These are phyloP conservation scores for Nibea albiflora DNA, from an alignment of 2,113 vertebrate species.

Conservation along the genomic window DNA sequence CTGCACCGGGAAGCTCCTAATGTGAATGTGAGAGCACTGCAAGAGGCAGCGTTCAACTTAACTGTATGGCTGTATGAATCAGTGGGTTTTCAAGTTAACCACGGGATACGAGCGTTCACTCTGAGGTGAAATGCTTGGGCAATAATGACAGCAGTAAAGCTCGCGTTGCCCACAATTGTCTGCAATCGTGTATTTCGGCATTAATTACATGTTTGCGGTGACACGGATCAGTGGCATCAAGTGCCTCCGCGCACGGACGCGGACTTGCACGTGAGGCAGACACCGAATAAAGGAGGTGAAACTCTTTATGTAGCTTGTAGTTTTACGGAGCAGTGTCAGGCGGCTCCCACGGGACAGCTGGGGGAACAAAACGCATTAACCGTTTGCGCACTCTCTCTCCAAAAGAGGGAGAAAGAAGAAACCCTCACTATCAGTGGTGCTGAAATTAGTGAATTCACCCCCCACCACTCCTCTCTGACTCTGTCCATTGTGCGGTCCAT, in stretches of 20 bases:
- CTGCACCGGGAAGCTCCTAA: neutral
- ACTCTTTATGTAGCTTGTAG: neutral
- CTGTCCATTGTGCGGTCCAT: too few species aligned
- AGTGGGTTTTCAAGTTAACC: neutral
- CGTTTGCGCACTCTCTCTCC: too few species aligned
- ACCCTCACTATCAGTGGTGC: slow-evolving; percentile 8
- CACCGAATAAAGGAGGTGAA: neutral
- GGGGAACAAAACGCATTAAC: neutral
- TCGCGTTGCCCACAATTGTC: neutral
- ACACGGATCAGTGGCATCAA: neutral
- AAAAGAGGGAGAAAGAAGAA: neutral
- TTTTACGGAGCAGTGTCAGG: neutral
- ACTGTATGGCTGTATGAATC: neutral
- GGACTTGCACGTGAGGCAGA: slow-evolving; percentile 2
- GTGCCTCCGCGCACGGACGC: neutral
- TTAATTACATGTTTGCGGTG: neutral
- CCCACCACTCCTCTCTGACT: too few species aligned
- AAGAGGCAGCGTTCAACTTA: neutral
- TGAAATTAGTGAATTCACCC: slow-evolving; percentile 19
- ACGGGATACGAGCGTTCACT: neutral
- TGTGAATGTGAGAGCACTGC: neutral
- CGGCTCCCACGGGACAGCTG: neutral
- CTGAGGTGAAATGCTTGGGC: neutral
- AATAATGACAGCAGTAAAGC: neutral
- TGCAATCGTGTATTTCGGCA: too few species aligned